Percentiles rank a stretch among this genome's conserved stretches.
These are phyloP conservation scores for Lithobates sylvaticus DNA, from an alignment of 2,797 vertebrate species.

Conservation along the genomic window DNA sequence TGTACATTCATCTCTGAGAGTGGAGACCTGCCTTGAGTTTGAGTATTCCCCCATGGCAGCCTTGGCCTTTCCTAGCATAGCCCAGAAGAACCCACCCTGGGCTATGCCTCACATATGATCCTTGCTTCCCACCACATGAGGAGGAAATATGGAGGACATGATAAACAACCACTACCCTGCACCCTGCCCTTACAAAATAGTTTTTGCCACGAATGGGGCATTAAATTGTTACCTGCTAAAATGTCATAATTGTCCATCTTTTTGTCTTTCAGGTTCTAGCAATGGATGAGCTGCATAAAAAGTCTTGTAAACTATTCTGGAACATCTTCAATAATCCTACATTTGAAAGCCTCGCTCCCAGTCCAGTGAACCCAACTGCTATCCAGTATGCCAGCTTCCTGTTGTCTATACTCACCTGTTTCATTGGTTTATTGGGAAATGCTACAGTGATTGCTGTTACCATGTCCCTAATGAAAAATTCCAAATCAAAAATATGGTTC, in stretches of 20 bases:
- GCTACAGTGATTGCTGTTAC: conserved; percentile 26
- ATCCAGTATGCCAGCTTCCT: conserved; percentile 35
- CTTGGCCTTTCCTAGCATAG: too few species aligned
- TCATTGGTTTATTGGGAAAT: conserved; percentile 35
- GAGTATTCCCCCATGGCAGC: too few species aligned
- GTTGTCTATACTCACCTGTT: conserved; percentile 23
- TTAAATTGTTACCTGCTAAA: too few species aligned
- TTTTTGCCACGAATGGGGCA: too few species aligned
- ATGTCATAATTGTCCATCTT: neutral
- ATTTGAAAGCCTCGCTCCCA: neutral
- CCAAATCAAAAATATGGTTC: conserved; percentile 40
- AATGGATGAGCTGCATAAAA: neutral
- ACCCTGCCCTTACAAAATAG: too few species aligned
- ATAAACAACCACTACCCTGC: too few species aligned
- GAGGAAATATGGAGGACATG: too few species aligned
- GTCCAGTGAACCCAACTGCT: neutral
- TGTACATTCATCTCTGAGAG: too few species aligned
- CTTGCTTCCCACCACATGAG: too few species aligned
- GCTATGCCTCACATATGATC: too few species aligned
- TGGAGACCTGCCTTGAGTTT: too few species aligned
- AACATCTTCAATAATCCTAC: neutral
- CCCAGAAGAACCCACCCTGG: too few species aligned
- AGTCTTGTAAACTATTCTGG: neutral
- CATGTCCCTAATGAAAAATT: conserved; percentile 22
- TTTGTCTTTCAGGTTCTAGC: conserved; percentile 2